A percentile compares a stretch with the other conserved stretches of the same genome.
Evolutionary conservation across 2,797 vertebrate genomes (phyloP).

Genomic region (Decapterus maruadsi): DNA sequence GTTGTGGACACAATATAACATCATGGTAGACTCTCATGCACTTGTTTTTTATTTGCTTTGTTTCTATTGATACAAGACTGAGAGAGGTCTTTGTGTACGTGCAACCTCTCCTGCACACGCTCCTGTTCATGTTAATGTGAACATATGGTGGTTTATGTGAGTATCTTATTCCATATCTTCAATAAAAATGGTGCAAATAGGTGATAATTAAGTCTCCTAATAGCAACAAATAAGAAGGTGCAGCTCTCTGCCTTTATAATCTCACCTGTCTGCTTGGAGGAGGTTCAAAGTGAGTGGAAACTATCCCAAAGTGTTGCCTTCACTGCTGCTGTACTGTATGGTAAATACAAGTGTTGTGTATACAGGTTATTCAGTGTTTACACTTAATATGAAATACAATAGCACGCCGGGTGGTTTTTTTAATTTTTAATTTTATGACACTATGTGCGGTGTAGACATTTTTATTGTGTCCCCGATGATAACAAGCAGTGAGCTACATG

Average conservation of each 20-base stretch:
- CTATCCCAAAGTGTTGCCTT: background rate
- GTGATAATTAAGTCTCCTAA: background rate
- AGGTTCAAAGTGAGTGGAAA: background rate
- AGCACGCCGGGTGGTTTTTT: background rate
- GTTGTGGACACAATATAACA: too few relatives aligned
- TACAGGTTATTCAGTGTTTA: background rate
- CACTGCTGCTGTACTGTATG: background rate
- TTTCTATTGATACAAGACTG: too few relatives aligned
- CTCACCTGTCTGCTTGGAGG: background rate
- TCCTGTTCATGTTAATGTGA: background rate
- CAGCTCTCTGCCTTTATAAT: background rate
- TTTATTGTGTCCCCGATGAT: too few relatives aligned
- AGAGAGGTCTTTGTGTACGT: too few relatives aligned
- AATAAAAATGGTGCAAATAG: background rate
- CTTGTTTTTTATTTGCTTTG: too few relatives aligned
- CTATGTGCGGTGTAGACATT: background rate
- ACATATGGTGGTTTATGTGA: too few relatives aligned
- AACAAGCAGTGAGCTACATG: background rate
- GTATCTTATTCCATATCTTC: background rate
- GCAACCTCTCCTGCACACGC: too few relatives aligned
- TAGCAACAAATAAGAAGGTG: conserved; percentile 7
- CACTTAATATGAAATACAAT: background rate
- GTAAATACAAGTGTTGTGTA: background rate
- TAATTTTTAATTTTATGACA: background rate
- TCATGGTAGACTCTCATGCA: too few relatives aligned